A percentile compares a stretch with the other conserved stretches of the same genome.
Conservation (phyloP, 2,797 vertebrate genomes). For the Gallirallus australis region DNA sequence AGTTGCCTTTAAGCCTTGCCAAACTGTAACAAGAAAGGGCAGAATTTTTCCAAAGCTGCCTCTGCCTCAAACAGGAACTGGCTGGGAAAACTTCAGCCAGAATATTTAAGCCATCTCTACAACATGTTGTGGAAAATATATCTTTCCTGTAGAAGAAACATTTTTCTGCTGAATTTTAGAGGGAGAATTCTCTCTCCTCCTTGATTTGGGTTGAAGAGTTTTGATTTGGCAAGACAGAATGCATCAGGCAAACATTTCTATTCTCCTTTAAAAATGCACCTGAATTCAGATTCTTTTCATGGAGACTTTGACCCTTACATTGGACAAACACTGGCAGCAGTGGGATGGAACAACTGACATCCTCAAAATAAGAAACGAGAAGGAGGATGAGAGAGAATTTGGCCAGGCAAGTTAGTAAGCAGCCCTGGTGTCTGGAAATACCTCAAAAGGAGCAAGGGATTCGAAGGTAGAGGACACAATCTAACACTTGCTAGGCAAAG, state of each 20-base stretch:
- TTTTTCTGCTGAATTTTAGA: not conserved
- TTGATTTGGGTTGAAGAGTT: not conserved
- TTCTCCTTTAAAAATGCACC: not conserved
- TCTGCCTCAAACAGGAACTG: not conserved
- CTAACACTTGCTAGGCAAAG: not conserved
- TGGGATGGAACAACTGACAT: not conserved
- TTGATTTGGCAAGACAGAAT: not conserved
- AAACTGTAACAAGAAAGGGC: conserved; percentile 22
- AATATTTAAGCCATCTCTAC: not conserved
- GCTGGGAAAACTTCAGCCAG: not conserved
- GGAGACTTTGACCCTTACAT: not conserved
- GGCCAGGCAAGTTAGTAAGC: not conserved
- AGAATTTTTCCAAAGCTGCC: not conserved
- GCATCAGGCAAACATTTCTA: not conserved
- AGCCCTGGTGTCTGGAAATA: not conserved
- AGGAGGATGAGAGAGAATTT: not conserved
- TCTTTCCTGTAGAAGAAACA: not conserved
- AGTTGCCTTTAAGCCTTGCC: conserved; percentile 45
- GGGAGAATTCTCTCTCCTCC: not conserved
- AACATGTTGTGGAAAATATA: not conserved
- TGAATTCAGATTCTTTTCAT: not conserved
- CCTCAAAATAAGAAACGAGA: not conserved
- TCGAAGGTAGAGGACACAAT: not conserved
- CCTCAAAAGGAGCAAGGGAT: not conserved
- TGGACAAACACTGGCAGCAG: not conserved